A percentile compares a stretch with the other conserved stretches of the same genome.
Conservation (phyloP, 2,888 invertebrate species). For the Prosopocoilus inquinatus region DNA sequence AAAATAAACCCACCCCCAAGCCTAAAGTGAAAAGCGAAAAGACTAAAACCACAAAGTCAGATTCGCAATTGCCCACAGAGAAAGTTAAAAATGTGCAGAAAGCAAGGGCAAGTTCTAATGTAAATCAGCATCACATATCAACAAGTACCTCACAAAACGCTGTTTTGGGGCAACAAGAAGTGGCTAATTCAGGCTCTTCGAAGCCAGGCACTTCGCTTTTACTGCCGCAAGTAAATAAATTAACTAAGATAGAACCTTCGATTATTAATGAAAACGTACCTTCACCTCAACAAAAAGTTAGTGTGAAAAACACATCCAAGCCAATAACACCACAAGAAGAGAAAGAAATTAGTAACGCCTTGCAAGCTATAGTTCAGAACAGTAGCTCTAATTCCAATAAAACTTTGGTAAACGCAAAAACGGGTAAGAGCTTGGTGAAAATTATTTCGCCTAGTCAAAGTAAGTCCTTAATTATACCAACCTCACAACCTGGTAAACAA, state of each 20-base stretch:
- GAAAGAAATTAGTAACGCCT: constrained; percentile 46
- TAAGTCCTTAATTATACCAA: constrained; percentile 53
- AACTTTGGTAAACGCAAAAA: constrained; percentile 25
- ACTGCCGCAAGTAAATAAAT: constrained; percentile 18
- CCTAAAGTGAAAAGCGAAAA: constrained; percentile 54
- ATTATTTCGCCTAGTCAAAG: constrained; percentile 47
- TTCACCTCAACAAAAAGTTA: constrained; percentile 4
- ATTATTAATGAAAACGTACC: not conserved
- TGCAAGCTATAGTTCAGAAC: constrained; percentile 44
- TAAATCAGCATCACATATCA: constrained; percentile 4
- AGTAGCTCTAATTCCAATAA: constrained; percentile 29
- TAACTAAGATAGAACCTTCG: constrained; percentile 6
- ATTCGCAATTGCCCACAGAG: constrained; percentile 22
- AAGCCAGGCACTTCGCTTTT: constrained; percentile 20
- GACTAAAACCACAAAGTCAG: constrained; percentile 43
- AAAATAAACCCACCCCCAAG: constrained; percentile 44
- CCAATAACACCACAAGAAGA: constrained; percentile 26
- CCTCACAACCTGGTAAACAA: constrained; percentile 31
- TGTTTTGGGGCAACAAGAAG: constrained; percentile 4
- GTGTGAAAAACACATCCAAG: constrained; percentile 7
- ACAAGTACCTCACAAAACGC: constrained; percentile 7
- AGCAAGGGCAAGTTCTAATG: constrained; percentile 10
- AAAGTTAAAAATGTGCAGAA: constrained; percentile 33
- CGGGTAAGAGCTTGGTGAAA: constrained; percentile 45
- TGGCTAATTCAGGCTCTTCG: constrained; percentile 2